phyloP scores from a whole-genome alignment of 1,140 invertebrate species.

The Neotoxoptera formosana region DNA sequence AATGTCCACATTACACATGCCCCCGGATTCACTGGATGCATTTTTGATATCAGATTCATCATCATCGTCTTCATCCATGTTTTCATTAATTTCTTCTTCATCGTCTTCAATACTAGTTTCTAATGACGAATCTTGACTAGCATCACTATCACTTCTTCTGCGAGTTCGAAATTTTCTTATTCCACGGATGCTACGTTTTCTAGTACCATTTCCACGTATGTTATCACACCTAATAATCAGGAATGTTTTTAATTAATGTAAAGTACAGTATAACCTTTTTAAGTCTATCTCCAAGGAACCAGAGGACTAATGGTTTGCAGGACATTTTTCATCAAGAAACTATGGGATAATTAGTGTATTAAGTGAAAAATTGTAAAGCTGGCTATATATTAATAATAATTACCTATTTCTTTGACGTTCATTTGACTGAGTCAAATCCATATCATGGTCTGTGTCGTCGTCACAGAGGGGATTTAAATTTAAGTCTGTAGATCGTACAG shows the following conservation, averaged over 20 bases:
- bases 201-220: slow-evolving; percentile 45
- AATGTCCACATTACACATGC: slow-evolving; percentile 41
- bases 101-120: slow-evolving; percentile 54
- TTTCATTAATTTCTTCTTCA: slow-evolving; percentile 49
- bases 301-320: not conserved
- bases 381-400: not conserved
- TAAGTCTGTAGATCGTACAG: slow-evolving; percentile 63
- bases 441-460: slow-evolving; percentile 39
- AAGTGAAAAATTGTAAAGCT: not conserved
- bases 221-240: slow-evolving; percentile 35
- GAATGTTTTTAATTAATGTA: not conserved
- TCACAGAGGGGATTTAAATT: slow-evolving; percentile 66
- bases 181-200: slow-evolving; percentile 42
- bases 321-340: not conserved
- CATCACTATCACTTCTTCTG: slow-evolving; percentile 54
- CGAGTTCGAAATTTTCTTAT: slow-evolving; percentile 54
- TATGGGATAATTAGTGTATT: not conserved
- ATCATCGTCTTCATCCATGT: slow-evolving; percentile 49
- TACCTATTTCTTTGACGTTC: slow-evolving; percentile 53
- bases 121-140: slow-evolving; percentile 56
- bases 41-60: slow-evolving; percentile 52
- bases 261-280: not conserved
- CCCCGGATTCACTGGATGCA: slow-evolving; percentile 8
- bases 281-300: not conserved
- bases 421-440: slow-evolving; percentile 48